Evolutionary conservation across 2,113 vertebrate species (phyloP).

Genomic region (Zosterops lateralis): DNA sequence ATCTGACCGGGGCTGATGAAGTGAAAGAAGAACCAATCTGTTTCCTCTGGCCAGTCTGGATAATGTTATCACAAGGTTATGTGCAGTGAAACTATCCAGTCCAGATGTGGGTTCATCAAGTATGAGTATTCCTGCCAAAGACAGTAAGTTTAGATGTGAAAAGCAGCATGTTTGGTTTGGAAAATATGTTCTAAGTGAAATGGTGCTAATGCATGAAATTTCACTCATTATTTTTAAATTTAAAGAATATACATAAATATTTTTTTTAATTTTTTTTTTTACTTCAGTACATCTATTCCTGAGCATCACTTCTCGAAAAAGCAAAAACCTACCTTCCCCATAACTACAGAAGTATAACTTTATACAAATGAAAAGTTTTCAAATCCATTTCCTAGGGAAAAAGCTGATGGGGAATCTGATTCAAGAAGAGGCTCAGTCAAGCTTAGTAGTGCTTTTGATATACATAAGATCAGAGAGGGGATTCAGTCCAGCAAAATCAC

Average conservation of each 20-base stretch:
- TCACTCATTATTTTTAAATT: neutral
- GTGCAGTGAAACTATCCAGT: constrained; percentile 96
- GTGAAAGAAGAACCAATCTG: constrained; percentile 88
- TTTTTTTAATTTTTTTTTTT: neutral
- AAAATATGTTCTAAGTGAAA: neutral
- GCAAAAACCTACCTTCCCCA: neutral
- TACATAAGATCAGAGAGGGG: neutral
- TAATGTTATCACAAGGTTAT: constrained; percentile 92
- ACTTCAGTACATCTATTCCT: neutral
- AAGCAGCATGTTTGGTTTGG: neutral
- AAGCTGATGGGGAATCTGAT: neutral
- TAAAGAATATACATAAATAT: neutral
- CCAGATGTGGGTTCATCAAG: constrained; percentile 95
- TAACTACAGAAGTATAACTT: neutral
- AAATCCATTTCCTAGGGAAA: neutral
- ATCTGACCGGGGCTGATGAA: constrained; percentile 94
- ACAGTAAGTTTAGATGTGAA: neutral
- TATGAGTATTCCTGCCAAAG: constrained; percentile 87
- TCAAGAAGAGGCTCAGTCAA: neutral
- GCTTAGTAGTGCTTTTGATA: neutral
- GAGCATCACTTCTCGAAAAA: neutral
- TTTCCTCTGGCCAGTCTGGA: constrained; percentile 91
- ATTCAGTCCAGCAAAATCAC: neutral
- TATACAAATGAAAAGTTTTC: neutral
- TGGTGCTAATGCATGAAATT: neutral